These are phyloP conservation scores for Podarcis cretensis DNA, from an alignment of 2,113 vertebrate species.

Conservation along the genomic window DNA sequence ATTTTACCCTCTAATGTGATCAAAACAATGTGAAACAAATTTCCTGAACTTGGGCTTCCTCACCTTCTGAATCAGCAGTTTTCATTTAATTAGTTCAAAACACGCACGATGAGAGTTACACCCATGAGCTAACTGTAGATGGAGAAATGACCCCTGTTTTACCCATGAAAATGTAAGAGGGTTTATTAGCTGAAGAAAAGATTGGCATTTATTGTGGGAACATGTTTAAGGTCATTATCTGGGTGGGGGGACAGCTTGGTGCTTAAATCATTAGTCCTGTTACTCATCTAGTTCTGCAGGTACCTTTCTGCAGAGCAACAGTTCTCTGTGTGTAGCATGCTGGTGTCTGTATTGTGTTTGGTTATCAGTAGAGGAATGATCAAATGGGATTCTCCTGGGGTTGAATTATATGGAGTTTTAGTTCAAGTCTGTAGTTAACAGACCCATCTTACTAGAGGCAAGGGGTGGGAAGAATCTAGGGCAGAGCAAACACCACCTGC, in stretches of 20 bases:
- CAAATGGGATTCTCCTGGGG: neutral
- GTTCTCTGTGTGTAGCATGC: neutral
- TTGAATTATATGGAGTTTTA: neutral
- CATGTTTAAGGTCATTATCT: neutral
- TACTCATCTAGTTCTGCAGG: neutral
- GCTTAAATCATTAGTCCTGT: neutral
- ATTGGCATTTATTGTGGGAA: neutral
- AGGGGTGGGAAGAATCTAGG: too few relatives aligned
- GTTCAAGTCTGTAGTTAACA: neutral
- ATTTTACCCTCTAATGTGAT: neutral
- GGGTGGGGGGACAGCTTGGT: too few relatives aligned
- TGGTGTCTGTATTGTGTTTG: neutral
- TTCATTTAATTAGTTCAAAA: neutral
- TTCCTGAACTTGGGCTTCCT: neutral
- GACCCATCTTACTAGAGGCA: too few relatives aligned
- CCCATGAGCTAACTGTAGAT: neutral
- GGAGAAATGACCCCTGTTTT: neutral
- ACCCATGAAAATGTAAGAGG: neutral
- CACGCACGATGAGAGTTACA: neutral
- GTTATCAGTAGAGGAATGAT: neutral
- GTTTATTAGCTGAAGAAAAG: neutral
- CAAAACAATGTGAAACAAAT: neutral
- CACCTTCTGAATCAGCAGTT: neutral
- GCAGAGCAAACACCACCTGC: too few relatives aligned
- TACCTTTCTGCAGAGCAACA: neutral